Base-by-base conservation (phyloP, 2,797 vertebrate species). In the Muscicapa comitata region DNA sequence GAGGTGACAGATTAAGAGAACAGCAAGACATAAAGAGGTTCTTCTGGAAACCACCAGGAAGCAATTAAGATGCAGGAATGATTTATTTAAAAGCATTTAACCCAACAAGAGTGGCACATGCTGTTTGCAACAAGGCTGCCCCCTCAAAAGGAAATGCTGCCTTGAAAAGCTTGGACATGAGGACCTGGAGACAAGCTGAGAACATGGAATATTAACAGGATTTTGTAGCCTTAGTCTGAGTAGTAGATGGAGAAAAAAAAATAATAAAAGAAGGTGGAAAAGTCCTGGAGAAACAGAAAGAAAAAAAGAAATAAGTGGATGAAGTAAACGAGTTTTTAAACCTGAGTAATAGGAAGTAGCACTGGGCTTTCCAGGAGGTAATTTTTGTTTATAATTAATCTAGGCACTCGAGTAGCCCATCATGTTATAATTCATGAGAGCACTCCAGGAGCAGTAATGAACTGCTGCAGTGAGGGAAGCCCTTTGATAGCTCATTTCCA, bases 1-100 rank as follows among this genome's bases (percentile, higher is more conserved):
- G 80, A 95, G 91, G 95, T 88, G 86, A 93, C 94, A 93, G 94
- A 96, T 95, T 95, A 96, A 94, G 77, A 74, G 79, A 97, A 88
- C 94, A 96, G 94, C 53, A 3, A 95, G 95, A 94, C 3, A 0
- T 89, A 94, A 93, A 95, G 71, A 91, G 91, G 73, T 77, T 95
- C 79, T 95, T 89, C 92, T 91, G 87, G 86, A 94, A 95, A 94
- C 83, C 8, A 0, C 87, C 79, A 84, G 89, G 94, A 95, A 96
- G 73, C 94, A 95, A 94, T 97, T 95, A 95, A 79, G 61, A 88
- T 83, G 65, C 55, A 76, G 87, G 74, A 90, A 93, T 94, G 57
- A 88, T 93, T 96, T 95, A 94, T 94, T 96, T 91, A 86, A 95
- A 93, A 95, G 71, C 79, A 35, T 91, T 83, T 93, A 88, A 88